These are phyloP conservation scores for Pteropus rufus DNA, from an alignment of 2,797 vertebrate species.

Conservation along the genomic window DNA sequence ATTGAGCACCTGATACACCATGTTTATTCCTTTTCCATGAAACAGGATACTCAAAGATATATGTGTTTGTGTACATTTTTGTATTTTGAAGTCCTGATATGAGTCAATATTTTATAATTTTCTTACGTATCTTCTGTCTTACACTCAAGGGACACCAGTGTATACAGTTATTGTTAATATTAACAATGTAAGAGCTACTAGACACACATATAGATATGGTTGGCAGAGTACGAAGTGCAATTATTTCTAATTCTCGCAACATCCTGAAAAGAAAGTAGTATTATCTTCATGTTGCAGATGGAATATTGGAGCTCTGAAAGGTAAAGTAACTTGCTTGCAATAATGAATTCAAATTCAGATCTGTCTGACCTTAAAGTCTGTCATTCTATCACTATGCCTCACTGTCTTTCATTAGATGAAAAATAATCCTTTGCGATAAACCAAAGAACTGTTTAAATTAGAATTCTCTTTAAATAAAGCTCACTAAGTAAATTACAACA, in stretches of 20 bases:
- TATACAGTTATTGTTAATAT: neutral
- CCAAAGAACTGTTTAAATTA: neutral
- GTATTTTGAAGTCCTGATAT: neutral
- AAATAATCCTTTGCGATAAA: neutral
- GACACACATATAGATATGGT: neutral
- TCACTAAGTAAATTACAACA: neutral
- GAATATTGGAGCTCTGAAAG: neutral
- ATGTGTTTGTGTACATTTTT: neutral
- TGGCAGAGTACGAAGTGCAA: neutral
- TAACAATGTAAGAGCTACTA: neutral
- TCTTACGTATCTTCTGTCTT: neutral
- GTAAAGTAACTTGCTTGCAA: neutral
- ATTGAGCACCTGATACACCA: neutral
- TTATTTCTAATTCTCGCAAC: constrained; percentile 6
- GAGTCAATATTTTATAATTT: constrained; percentile 15
- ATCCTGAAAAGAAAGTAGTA: neutral
- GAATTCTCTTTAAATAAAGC: neutral
- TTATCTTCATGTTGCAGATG: neutral
- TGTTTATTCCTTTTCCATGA: neutral
- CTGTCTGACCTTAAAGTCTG: neutral
- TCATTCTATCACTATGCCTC: neutral
- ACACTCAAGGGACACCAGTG: neutral
- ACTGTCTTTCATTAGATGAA: neutral
- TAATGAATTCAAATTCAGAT: neutral
- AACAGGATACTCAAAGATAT: neutral